Evolutionary conservation across 2,113 vertebrate genomes (phyloP).

Genomic region (Cettia cetti): DNA sequence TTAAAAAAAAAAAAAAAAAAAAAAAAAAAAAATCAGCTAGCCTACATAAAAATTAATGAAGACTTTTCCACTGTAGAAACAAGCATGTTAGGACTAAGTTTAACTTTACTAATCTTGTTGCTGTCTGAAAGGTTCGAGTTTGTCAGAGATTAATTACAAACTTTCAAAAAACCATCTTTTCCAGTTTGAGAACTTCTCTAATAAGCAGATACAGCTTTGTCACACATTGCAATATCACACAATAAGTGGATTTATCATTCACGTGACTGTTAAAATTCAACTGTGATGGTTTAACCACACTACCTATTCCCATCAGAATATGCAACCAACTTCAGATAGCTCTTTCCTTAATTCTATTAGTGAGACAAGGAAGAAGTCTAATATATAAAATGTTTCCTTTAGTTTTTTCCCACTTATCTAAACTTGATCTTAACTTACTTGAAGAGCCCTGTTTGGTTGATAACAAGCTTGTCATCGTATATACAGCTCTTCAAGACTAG

Average conservation of each 20-base stretch:
- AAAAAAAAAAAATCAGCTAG: background rate
- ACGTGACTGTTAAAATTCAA: background rate
- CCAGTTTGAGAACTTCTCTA: background rate
- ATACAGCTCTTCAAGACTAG: background rate
- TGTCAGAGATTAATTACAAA: background rate
- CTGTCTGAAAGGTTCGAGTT: background rate
- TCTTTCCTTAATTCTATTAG: background rate
- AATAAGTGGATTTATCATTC: background rate
- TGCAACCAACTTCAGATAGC: background rate
- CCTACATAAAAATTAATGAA: background rate
- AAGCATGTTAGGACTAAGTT: background rate
- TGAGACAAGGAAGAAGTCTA: background rate
- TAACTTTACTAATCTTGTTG: background rate
- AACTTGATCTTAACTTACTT: background rate
- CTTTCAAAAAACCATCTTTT: background rate
- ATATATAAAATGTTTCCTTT: background rate
- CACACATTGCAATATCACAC: background rate
- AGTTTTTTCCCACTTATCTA: background rate
- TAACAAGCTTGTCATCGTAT: background rate
- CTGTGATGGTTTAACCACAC: background rate
- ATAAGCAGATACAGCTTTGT: background rate
- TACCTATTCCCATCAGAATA: background rate
- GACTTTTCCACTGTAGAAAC: background rate
- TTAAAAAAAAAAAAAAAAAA: background rate
- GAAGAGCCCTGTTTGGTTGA: background rate